Evolutionary conservation across 2,797 vertebrate genomes (phyloP), one percentile per base, ranked within the genome.

Genomic region (Pampus argenteus): DNA sequence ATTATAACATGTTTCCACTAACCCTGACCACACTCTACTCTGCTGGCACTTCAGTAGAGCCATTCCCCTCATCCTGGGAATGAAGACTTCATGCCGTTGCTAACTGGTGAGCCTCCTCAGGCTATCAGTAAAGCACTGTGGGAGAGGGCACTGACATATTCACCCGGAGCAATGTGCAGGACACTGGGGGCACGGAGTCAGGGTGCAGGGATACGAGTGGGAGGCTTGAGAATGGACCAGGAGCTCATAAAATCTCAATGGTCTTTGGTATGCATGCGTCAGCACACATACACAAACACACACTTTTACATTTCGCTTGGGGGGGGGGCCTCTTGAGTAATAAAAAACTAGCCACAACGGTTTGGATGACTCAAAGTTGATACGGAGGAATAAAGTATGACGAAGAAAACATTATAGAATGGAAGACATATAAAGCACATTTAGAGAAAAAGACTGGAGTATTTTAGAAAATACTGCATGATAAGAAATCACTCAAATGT

Each of bases 1-100:
- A 74, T 84, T 78, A 79, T 59, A 26, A 40, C 61, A 75, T 84
- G 74, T 91, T 90, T 91, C 86, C 82, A 88, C 67, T 57, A 62
- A 61, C 54, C 9, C 36, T 66, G 69, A 57, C 63, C 60, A 26
- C 34, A 17, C 49, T 62, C 29, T 64, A 79, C 75, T 73, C 47
- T 65, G 44, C 56, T 66, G 57, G 64, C 61, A 78, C 40, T 55
- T 23, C 18, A 74, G n/a, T 47, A 42, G 40, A 66, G 64, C 67
- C 15, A 25, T 64, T 62, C 47, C 44, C 13, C 47, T 42, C 58
- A 55, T 52, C 68, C 65, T 57, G 57, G 65, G 74, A 85, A 78
- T 36, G 65, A 73, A 56, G 45, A 57, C 26, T 74, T 56, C 22
- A 52, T 52, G 61, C 55, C 67, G 28, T 29, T 48, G 31, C 18